Evolutionary conservation across 2,888 invertebrate genomes (phyloP).

Genomic region (Omphaloscelis lunosa): DNA sequence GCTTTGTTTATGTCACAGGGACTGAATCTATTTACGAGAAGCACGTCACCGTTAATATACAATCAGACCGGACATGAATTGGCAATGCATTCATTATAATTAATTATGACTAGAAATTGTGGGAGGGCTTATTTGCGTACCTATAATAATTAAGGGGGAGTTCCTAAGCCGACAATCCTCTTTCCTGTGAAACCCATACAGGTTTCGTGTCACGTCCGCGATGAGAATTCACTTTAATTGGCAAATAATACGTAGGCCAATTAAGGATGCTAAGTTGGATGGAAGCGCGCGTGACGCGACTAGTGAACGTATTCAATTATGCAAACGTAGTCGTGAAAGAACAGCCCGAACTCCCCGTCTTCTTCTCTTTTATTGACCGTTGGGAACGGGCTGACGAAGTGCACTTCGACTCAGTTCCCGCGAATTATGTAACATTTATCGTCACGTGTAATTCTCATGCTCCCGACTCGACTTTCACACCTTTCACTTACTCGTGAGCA

Average conservation of each 20-base stretch:
- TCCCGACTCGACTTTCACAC: slow-evolving; percentile 73
- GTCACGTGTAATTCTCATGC: slow-evolving; percentile 37
- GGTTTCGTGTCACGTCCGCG: slow-evolving; percentile 89
- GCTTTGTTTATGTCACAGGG: slow-evolving; percentile 69
- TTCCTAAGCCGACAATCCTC: slow-evolving; percentile 76
- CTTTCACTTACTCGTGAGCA: slow-evolving; percentile 77
- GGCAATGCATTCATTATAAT: slow-evolving; percentile 51
- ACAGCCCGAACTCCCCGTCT: slow-evolving; percentile 75
- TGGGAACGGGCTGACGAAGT: slow-evolving; percentile 57
- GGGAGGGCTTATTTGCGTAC: slow-evolving; percentile 75
- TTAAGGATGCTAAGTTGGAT: slow-evolving; percentile 90
- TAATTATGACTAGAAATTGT: slow-evolving; percentile 37
- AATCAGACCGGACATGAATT: slow-evolving; percentile 69
- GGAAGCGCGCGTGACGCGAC: slow-evolving; percentile 89
- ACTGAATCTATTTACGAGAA: slow-evolving; percentile 71
- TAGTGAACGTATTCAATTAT: slow-evolving; percentile 89
- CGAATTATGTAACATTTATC: slow-evolving; percentile 45
- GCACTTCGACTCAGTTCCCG: slow-evolving; percentile 49
- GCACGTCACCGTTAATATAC: slow-evolving; percentile 69
- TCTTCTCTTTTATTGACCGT: slow-evolving; percentile 78
- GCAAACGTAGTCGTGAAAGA: slow-evolving; percentile 88
- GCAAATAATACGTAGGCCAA: slow-evolving; percentile 91
- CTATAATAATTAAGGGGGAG: slow-evolving; percentile 74
- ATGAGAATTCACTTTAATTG: slow-evolving; percentile 91
- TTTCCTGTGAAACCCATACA: slow-evolving; percentile 79